Percentiles rank a stretch among this genome's conserved stretches.
Conservation (phyloP, 2,113 vertebrate species). For the Solea solea region DNA sequence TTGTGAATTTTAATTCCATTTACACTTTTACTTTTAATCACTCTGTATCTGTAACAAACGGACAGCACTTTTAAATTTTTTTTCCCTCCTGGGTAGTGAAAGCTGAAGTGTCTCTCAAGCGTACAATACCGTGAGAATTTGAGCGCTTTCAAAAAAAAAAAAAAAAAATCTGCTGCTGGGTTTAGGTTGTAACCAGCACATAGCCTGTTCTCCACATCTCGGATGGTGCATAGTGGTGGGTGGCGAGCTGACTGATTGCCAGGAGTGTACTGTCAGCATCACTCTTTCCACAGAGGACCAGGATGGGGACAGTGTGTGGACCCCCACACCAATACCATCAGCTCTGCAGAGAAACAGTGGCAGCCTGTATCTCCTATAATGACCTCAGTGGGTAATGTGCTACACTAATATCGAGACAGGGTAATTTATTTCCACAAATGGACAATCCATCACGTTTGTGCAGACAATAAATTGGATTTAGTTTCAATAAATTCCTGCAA, state of each 20-base stretch:
- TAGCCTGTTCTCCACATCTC: slow-evolving; percentile 71
- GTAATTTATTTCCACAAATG: slow-evolving; percentile 70
- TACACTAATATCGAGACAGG: slow-evolving; percentile 61
- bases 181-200: slow-evolving; percentile 72
- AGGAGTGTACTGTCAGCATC: slow-evolving; percentile 75
- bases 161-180: slow-evolving; percentile 74
- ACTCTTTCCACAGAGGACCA: slow-evolving; percentile 62
- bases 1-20: slow-evolving; percentile 46
- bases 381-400: slow-evolving; percentile 63
- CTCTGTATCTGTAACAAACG: slow-evolving; percentile 66
- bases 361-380: slow-evolving; percentile 45
- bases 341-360: slow-evolving; percentile 33
- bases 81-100: slow-evolving; percentile 58
- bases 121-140: slow-evolving; percentile 72
- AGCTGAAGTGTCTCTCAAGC: slow-evolving; percentile 73
- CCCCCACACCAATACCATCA: slow-evolving; percentile 42
- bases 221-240: slow-evolving; percentile 78
- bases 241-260: slow-evolving; percentile 81
- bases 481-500: slow-evolving; percentile 56
- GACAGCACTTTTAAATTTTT: slow-evolving; percentile 48
- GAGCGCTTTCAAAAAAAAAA: slow-evolving; percentile 80
- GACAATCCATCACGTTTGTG: slow-evolving; percentile 71
- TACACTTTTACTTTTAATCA: slow-evolving; percentile 37
- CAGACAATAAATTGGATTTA: slow-evolving; percentile 59
- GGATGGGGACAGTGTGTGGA: slow-evolving; percentile 61